Evolutionary conservation across 2,888 invertebrate species (phyloP).

Genomic region (Folsomia candida): DNA sequence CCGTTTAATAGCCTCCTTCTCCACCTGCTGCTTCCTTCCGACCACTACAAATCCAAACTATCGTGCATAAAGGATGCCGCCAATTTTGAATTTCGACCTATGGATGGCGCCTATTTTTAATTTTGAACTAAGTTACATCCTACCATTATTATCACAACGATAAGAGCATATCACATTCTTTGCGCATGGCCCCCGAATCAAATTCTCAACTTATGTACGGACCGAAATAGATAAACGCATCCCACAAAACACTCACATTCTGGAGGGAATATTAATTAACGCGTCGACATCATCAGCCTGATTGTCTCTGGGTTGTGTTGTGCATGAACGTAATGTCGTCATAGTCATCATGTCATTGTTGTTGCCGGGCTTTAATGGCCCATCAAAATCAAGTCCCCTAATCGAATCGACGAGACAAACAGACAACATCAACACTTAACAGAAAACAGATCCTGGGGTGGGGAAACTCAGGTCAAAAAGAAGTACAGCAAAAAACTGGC

Average conservation of each 20-base stretch:
- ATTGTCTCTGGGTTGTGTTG: constrained; percentile 1
- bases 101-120: too few species aligned
- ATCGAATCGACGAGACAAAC: not conserved
- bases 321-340: too few species aligned
- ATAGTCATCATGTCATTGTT: too few species aligned
- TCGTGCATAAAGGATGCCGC: not conserved
- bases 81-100: not conserved
- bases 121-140: too few species aligned
- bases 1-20: constrained; percentile 23
- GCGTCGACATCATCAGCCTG: not conserved
- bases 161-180: too few species aligned
- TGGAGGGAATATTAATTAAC: not conserved
- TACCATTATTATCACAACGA: too few species aligned
- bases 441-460: not conserved
- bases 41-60: not conserved
- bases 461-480: not conserved
- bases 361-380: not conserved
- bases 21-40: not conserved
- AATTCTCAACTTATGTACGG: too few species aligned
- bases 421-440: not conserved
- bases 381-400: not conserved
- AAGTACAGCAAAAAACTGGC: too few species aligned
- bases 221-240: too few species aligned
- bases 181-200: too few species aligned
- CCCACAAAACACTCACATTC: not conserved